Base-by-base conservation (phyloP, 2,113 vertebrate genomes). In the Brienomyrus brachyistius region DNA sequence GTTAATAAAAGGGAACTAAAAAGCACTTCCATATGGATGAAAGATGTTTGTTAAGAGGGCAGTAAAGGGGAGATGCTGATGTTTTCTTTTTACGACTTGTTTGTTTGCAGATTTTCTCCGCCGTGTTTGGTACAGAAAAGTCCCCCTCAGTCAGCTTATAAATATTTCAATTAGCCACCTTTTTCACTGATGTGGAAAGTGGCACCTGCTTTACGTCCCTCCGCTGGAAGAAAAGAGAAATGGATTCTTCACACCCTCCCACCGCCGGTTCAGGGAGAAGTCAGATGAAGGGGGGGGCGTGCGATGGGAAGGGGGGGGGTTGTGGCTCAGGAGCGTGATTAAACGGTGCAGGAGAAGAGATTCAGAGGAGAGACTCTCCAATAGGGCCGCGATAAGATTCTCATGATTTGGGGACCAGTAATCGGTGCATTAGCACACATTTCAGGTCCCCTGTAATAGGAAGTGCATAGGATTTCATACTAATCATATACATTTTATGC, bases 151-250 rank as follows among this genome's bases (percentile, higher is more conserved):
- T 9, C 45, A 10, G n/a, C n/a, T 51, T 47, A n/a, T 86, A 52
- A 86, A 86, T 86, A 27, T 86, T 52, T 86, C 31, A 45, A 52
- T 86, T 86, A 52, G 85, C 50, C 47, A 52, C 85, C 85, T 17
- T 52, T 70, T 31, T 17, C 47, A 15, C 23, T 52, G 50, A 19
- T 86, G 85, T 35, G n/a, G 85, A 31, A 54, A 86, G 85, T 27
- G n/a, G 15, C 10, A 23, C 43, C 43, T 35, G n/a, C 23, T 27
- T 51, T 7, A 3, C 82, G 6, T n/a, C 85, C 50, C 85, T 45
- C 40, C 40, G 4, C 17, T 19, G 4, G 52, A 27, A 40, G 27
- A 19, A 43, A 43, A 80, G 10, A 86, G 10, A 86, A 54, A 86
- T 35, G 50, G 23, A 86, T 86, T 35, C 48, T 54, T 86, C 15